Evolutionary conservation across 2,113 vertebrate species (phyloP), one percentile per base, ranked within the genome.

Genomic region (Erythrolamprus reginae): DNA sequence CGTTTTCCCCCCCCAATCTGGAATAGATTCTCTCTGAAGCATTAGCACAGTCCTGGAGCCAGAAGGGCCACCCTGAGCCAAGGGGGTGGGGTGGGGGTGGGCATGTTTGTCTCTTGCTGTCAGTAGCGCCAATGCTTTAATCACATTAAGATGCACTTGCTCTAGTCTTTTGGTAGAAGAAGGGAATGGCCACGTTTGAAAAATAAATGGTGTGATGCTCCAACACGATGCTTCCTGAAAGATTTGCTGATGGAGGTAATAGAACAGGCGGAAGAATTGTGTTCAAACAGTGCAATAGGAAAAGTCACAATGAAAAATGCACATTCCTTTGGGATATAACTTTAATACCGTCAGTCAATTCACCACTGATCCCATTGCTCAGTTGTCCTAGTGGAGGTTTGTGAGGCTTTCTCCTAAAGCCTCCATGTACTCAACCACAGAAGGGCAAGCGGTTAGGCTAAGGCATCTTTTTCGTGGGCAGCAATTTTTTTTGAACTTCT

Each of bases 91-190:
- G 86, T 77, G 92, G 92, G 86, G 13, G 28, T 93, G 94, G 92
- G 92, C 90, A 55, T 91, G 2, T 95, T 92, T 96, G 92, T 96
- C 93, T 95, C 90, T 96, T 96, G 93, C 91, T 96, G 77, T 96
- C 94, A 91, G 92, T 95, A 96, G 94, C 96, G 92, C 93, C 96
- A 93, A 96, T 92, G 95, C 95, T 96, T 96, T 95, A 90, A 96
- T 95, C 88, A 95, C 92, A 92, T 96, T 94, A 95, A 92, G 96
- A 95, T 95, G 96, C 96, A 96, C 95, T 96, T 95, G 93, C 90
- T 95, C 88, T 95, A 94, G 95, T 92, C 94, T 91, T 94, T 89
- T 92, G 87, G 90, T 94, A 95, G 92, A 86, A 89, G 91, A 89
- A 90, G 93, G 92, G 89, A 77, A 65, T 86, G 88, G 82, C 82